These are phyloP conservation scores for Dolichomitus sp. DNA, from an alignment of 2,888 invertebrate species.

Conservation along the genomic window DNA sequence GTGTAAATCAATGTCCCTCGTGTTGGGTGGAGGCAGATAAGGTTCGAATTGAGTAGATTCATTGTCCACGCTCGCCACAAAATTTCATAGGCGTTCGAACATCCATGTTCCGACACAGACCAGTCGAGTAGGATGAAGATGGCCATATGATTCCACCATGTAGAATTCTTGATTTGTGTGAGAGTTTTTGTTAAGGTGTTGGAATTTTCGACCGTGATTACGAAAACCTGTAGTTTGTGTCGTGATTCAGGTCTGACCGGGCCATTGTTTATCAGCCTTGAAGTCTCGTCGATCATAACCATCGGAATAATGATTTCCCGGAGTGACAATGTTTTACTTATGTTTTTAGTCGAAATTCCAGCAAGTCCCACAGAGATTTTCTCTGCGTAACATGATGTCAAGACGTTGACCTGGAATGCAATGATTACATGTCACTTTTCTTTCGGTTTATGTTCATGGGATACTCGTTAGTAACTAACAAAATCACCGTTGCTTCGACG, in stretches of 20 bases:
- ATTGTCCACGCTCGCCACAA: constrained; percentile 58
- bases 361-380: background rate
- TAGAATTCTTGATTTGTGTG: constrained; percentile 43
- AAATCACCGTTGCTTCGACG: constrained; percentile 2
- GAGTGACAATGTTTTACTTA: background rate
- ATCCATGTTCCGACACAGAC: constrained; percentile 34
- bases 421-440: background rate
- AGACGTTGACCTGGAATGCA: background rate
- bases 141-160: constrained; percentile 67
- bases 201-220: background rate
- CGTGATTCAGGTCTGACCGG: background rate
- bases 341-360: background rate
- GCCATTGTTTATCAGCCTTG: background rate
- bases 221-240: constrained; percentile 14
- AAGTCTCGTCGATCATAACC: background rate
- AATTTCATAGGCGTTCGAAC: constrained; percentile 53
- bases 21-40: constrained; percentile 54
- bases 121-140: constrained; percentile 59
- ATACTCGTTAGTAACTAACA: background rate
- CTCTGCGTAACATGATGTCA: background rate
- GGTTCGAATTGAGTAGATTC: constrained; percentile 62
- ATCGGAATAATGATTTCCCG: background rate
- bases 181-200: background rate
- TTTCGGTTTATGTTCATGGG: background rate
- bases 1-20: constrained; percentile 53